A percentile compares a stretch with the other conserved stretches of the same genome.
Evolutionary conservation across 2,888 invertebrate genomes (phyloP).

Genomic region (Muschampia plurimacula): DNA sequence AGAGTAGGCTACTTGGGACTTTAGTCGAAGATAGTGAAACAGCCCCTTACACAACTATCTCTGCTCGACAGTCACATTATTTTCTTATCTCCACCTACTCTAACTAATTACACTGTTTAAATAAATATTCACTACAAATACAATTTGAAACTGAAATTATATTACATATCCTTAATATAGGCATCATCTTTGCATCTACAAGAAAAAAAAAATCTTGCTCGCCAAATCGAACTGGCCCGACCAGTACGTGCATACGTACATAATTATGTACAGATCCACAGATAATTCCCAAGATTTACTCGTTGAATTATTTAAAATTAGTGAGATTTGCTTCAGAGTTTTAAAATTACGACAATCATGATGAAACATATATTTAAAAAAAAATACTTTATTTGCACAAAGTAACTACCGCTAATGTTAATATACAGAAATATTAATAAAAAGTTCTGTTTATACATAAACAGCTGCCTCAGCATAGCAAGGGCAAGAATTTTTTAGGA

Average conservation of each 20-base stretch:
- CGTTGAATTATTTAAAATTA: constrained; percentile 6
- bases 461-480: no score
- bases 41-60: constrained; percentile 14
- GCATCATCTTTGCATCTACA: constrained; percentile 5
- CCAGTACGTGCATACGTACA: not conserved
- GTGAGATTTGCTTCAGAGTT: not conserved
- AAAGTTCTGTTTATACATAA: no score
- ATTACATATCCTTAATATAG: not conserved
- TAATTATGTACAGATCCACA: constrained; percentile 12
- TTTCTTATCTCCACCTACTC: constrained; percentile 5
- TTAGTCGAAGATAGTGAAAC: no score
- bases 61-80: constrained; percentile 17
- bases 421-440: no score
- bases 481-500: not conserved
- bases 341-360: not conserved
- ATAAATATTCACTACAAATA: constrained; percentile 22
- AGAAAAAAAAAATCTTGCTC: not conserved
- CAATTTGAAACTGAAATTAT: constrained; percentile 17
- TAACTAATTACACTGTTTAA: not conserved
- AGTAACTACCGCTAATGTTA: no score
- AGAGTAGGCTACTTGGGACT: no score
- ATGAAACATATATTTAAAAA: not conserved
- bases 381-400: no score
- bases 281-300: not conserved
- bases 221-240: not conserved